phyloP scores from a whole-genome alignment of 2,113 vertebrate species.

The Macaca nemestrina region DNA sequence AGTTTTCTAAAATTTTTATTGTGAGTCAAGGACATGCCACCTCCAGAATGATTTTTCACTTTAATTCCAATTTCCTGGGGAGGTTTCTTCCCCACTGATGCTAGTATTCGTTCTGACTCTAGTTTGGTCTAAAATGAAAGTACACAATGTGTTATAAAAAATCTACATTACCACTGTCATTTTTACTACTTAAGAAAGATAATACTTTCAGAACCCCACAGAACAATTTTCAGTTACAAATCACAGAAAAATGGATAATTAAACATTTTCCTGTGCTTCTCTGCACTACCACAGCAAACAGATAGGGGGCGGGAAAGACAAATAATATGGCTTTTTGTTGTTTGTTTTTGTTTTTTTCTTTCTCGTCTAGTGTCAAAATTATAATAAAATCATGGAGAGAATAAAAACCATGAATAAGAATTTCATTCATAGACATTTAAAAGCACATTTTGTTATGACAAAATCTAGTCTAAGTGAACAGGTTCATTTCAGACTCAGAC shows the following conservation, averaged over 20 bases:
- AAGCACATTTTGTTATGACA: conserved; percentile 28
- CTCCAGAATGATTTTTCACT: conserved; percentile 92
- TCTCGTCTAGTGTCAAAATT: conserved; percentile 53
- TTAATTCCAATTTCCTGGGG: conserved; percentile 91
- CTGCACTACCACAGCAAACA: conserved; percentile 67
- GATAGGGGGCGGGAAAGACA: conserved; percentile 54
- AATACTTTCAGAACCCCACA: conserved; percentile 70
- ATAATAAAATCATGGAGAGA: conserved; percentile 43
- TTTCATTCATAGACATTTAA: conserved; percentile 46
- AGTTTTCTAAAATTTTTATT: conserved; percentile 90
- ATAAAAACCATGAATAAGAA: conserved; percentile 55
- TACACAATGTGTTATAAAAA: conserved; percentile 80
- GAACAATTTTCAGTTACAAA: conserved; percentile 65
- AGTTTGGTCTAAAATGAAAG: conserved; percentile 90
- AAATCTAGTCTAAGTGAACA: conserved; percentile 52
- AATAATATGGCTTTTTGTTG: background rate
- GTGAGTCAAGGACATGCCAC: conserved; percentile 85
- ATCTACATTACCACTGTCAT: conserved; percentile 56
- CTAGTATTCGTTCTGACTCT: conserved; percentile 92
- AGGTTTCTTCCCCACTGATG: conserved; percentile 93
- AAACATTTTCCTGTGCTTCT: conserved; percentile 70
- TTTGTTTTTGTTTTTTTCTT: conserved; percentile 6
- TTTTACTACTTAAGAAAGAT: conserved; percentile 74
- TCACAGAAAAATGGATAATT: conserved; percentile 72
- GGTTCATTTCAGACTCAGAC: conserved; percentile 27